Evolutionary conservation across 1,140 invertebrate species (phyloP).

Genomic region (Lepeophtheirus salmonis): DNA sequence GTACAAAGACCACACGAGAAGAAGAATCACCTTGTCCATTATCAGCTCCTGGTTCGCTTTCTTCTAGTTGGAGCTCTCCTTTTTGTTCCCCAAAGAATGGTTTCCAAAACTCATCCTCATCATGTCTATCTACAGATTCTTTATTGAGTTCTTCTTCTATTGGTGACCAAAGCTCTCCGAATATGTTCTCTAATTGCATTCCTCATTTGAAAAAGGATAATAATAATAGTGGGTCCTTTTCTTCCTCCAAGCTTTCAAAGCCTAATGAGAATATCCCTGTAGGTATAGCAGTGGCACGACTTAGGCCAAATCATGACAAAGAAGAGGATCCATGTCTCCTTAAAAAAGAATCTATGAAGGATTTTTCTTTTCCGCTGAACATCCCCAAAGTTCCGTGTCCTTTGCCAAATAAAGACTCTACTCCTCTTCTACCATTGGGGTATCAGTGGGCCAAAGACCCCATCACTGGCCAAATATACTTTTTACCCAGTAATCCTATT

Average conservation of each 20-base stretch:
- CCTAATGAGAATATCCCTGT: not conserved
- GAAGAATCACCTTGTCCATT: not conserved
- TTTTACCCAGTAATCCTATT: constrained; percentile 37
- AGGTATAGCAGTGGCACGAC: not conserved
- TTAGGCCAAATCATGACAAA: not conserved
- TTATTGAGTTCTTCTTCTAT: not conserved
- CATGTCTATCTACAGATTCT: no score
- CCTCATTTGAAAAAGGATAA: no score
- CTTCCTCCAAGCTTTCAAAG: not conserved
- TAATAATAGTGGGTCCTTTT: no score
- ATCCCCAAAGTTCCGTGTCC: not conserved
- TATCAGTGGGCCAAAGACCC: constrained; percentile 63
- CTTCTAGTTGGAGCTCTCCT: not conserved
- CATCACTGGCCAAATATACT: constrained; percentile 50
- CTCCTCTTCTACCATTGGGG: constrained; percentile 29
- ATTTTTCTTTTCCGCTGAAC: not conserved
- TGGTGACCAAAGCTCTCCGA: not conserved
- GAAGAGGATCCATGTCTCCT: no score
- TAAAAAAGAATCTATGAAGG: no score
- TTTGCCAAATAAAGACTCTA: not conserved
- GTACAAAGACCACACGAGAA: not conserved
- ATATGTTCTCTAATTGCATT: no score
- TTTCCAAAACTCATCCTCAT: no score
- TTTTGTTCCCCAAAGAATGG: not conserved
- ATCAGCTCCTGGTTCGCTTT: not conserved